Percentiles rank a stretch among this genome's conserved stretches.
Conservation (phyloP, 2,888 invertebrate genomes). For the Drosophila kanekoi region DNA sequence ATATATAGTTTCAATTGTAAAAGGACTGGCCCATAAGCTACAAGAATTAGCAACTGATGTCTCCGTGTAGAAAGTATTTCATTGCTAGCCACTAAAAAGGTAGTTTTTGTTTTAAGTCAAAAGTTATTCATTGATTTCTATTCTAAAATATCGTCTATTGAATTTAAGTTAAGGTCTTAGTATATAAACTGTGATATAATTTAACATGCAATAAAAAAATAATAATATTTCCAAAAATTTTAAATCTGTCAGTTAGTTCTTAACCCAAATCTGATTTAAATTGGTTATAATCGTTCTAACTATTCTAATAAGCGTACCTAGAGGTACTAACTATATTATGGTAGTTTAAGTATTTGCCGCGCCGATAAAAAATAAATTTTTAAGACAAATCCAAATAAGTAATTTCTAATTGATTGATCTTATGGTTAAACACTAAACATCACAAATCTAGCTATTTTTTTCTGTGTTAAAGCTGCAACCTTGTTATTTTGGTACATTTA, state of each 20-base stretch:
- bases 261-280: conserved; percentile 5
- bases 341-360: not conserved
- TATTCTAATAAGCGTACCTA: conserved; percentile 2
- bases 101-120: conserved; percentile 28
- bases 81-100: conserved; percentile 29
- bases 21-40: conserved; percentile 69
- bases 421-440: not conserved
- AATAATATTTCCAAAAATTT: not conserved
- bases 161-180: conserved; percentile 46
- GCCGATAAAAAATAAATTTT: not conserved
- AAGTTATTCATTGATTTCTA: conserved; percentile 5
- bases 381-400: not conserved
- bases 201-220: conserved; percentile 16
- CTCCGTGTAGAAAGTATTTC: conserved; percentile 41
- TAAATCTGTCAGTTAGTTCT: conserved; percentile 1
- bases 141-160: conserved; percentile 23
- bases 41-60: conserved; percentile 35
- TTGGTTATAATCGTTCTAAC: conserved; percentile 11
- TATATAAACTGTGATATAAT: conserved; percentile 53
- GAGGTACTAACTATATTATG: not conserved
- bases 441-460: no score
- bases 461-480: no score
- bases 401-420: not conserved
- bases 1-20: conserved; percentile 62
- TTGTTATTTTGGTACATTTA: no score